A percentile compares a stretch with the other conserved stretches of the same genome.
Conservation (phyloP, 30 jellyfish, hydroid and myxozoan genomes). For the Hydractinia echinata region DNA sequence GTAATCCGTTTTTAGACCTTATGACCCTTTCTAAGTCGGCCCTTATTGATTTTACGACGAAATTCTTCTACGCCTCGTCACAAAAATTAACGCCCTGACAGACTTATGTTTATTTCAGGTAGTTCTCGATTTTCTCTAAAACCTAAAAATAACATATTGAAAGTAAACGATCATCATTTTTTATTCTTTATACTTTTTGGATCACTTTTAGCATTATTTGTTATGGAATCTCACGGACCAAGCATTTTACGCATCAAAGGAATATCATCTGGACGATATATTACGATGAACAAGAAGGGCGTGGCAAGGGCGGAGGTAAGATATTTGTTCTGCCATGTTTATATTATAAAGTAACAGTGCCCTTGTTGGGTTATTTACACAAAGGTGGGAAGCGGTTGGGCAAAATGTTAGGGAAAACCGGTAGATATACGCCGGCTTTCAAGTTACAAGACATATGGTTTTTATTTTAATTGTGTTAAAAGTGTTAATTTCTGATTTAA, state of each 20-base stretch:
- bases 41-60: no score
- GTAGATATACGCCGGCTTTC: no score
- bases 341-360: no score
- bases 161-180: neutral
- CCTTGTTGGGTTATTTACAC: no score
- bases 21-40: no score
- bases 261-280: conserved; percentile 43
- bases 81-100: neutral
- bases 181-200: neutral
- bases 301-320: conserved; percentile 58
- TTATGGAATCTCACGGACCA: conserved; percentile 81
- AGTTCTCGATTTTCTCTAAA: neutral
- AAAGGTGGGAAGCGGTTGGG: no score
- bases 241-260: conserved; percentile 82
- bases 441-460: no score
- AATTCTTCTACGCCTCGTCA: no score
- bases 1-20: no score
- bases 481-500: no score
- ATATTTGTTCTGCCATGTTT: neutral
- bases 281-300: conserved; percentile 53
- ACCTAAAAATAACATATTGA: neutral
- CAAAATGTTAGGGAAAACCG: no score
- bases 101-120: neutral
- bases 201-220: conserved; percentile 38
- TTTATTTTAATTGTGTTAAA: no score